A percentile compares a stretch with the other conserved stretches of the same genome.
phyloP scores from a whole-genome alignment of 2,797 vertebrate genomes.

The Syngnathus rostellatus region DNA sequence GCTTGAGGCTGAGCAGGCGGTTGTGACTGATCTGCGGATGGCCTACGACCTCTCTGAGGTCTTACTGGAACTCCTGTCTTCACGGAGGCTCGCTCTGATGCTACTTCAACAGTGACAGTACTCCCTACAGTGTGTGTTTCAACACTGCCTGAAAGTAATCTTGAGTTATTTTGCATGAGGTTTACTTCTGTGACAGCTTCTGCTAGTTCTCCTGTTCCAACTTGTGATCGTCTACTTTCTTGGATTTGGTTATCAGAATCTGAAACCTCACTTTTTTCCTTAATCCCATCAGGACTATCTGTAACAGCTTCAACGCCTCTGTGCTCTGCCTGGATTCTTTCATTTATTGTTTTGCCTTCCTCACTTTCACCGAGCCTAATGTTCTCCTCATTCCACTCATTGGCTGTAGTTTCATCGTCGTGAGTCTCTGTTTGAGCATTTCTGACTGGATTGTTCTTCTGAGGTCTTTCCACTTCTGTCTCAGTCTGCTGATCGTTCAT shows the following conservation, averaged over 20 bases:
- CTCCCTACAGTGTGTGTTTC: constrained; percentile 16
- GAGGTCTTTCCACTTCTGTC: constrained; percentile 44
- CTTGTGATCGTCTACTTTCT: constrained; percentile 1
- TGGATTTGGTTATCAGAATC: constrained; percentile 19
- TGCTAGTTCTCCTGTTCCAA: constrained; percentile 10
- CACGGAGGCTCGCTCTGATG: constrained; percentile 22
- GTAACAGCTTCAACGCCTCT: constrained; percentile 17
- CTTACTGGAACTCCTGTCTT: constrained; percentile 53
- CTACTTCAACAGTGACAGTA: constrained; percentile 26
- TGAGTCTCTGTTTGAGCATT: constrained; percentile 23
- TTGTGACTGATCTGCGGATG: constrained; percentile 48
- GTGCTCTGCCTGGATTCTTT: constrained; percentile 20
- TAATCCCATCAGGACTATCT: constrained; percentile 14
- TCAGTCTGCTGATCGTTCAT: constrained; percentile 60
- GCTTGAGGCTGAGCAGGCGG: constrained; percentile 42
- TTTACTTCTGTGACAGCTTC: constrained; percentile 20
- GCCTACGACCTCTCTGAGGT: constrained; percentile 57
- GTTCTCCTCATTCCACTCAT: constrained; percentile 13
- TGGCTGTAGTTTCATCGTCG: constrained; percentile 18
- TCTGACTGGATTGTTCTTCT: constrained; percentile 36
- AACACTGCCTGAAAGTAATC: constrained; percentile 4
- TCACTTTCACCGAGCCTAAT: constrained; percentile 18
- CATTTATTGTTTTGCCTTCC: constrained; percentile 18
- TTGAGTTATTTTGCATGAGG: constrained; percentile 19
- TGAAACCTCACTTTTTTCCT: constrained; percentile 25